These are phyloP conservation scores for Tinamus guttatus DNA, from an alignment of 2,113 vertebrate species.

Conservation along the genomic window DNA sequence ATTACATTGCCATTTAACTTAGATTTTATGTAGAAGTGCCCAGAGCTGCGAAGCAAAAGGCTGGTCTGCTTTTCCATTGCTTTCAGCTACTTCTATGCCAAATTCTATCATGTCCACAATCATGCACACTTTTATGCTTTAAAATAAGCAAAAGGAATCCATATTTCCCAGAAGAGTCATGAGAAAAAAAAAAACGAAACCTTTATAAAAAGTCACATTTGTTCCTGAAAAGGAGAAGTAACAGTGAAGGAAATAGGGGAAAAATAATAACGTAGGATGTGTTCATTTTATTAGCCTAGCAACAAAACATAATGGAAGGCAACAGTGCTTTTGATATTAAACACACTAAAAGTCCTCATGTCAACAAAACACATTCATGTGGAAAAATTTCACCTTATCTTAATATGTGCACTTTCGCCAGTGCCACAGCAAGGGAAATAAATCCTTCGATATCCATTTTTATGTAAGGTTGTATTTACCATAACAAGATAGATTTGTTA, in stretches of 20 bases:
- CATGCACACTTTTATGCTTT: background rate
- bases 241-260: background rate
- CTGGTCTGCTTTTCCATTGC: conserved; percentile 9
- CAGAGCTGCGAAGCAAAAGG: background rate
- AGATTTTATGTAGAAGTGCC: background rate
- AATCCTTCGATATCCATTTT: conserved; percentile 52
- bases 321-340: background rate
- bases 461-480: conserved; percentile 36
- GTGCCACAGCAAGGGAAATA: conserved; percentile 17
- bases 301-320: conserved; percentile 31
- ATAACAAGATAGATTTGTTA: conserved; percentile 62
- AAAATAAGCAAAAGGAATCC: conserved; percentile 30
- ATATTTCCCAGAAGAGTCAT: background rate
- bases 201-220: background rate
- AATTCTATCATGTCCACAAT: background rate
- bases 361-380: background rate
- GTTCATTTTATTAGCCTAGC: conserved; percentile 57
- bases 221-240: conserved; percentile 20
- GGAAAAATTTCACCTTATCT: background rate
- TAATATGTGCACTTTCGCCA: background rate
- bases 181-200: background rate
- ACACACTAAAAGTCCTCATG: background rate
- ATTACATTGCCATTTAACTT: conserved; percentile 19
- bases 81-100: background rate
- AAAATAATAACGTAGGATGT: background rate